Base-by-base conservation (phyloP, 2,113 vertebrate species). In the Sphaerodactylus townsendi region DNA sequence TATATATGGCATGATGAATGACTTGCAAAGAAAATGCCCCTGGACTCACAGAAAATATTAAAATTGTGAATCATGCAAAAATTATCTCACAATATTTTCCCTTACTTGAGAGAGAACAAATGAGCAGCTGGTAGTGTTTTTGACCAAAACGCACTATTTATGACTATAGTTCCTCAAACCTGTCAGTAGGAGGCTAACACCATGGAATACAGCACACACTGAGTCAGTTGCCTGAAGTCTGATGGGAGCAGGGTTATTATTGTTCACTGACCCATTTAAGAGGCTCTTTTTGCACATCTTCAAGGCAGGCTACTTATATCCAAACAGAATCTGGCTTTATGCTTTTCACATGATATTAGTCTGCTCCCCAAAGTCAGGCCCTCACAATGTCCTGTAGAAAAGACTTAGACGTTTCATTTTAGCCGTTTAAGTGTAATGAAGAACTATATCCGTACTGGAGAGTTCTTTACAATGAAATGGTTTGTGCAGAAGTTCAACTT, bases 181-280 rank as follows among this genome's bases (percentile, higher is more conserved):
- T 78, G 86, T 91, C 83, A 66, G 71, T 79, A 71, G 89, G 88
- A 90, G 87, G 90, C 91, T 91, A 92, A 87, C 77, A 81, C 59
- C 86, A 83, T 82, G 83, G 87, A 90, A 87, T 83, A 46, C 84
- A 37, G 87, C 85, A 84, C 90, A 87, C 81, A 81, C 85, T 85
- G 90, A 85, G 90, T 91, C 91, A 88, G 83, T 92, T 93, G 86
- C 89, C 72, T 89, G 90, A 37, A 10, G 74, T 59, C 85, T 87
- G 11, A 44, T 28, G 37, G n/a, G 74, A 82, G 17, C 41, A 74
- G 79, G 93, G 92, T 92, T 94, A 94, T 90, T 89, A 46, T 69
- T 30, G 92, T 93, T 93, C 92, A 83, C 53, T 93, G 93, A 91
- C 94, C 93, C 80, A 93, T 87, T 95, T 95, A 93, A 84, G 85